Percentiles rank a stretch among this genome's conserved stretches.
phyloP scores from a whole-genome alignment of 1,140 invertebrate species.

The Neuroterus valhalla region DNA sequence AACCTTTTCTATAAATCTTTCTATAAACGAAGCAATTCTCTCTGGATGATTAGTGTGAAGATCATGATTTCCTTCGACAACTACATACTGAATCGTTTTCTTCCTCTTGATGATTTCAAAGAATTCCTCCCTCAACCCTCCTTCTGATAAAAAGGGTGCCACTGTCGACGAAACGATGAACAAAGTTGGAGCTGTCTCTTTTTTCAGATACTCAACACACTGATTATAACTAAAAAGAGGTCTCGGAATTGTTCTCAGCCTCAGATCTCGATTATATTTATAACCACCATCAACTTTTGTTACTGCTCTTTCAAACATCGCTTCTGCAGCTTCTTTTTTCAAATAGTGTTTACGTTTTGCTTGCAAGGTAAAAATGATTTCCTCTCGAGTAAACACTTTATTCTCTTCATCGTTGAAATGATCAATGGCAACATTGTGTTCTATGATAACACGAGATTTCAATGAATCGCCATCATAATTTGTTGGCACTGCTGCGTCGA shows the following conservation, averaged over 20 bases:
- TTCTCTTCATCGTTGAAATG: slow-evolving; percentile 53
- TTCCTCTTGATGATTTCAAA: slow-evolving; percentile 43
- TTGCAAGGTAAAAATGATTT: slow-evolving; percentile 72
- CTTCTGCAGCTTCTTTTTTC: slow-evolving; percentile 70
- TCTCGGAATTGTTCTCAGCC: slow-evolving; percentile 53
- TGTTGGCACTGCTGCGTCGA: slow-evolving; percentile 74
- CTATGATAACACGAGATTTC: slow-evolving; percentile 50
- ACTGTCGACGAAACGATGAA: slow-evolving; percentile 55
- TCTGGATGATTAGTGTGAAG: slow-evolving; percentile 79
- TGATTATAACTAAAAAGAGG: slow-evolving; percentile 46
- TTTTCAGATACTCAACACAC: slow-evolving; percentile 36
- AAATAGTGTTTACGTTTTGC: slow-evolving; percentile 61
- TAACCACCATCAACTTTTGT: slow-evolving; percentile 60
- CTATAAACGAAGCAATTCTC: slow-evolving; percentile 70
- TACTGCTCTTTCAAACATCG: slow-evolving; percentile 73
- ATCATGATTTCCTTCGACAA: slow-evolving; percentile 79
- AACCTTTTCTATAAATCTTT: slow-evolving; percentile 64
- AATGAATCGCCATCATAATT: slow-evolving; percentile 57
- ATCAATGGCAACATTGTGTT: slow-evolving; percentile 58
- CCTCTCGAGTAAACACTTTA: slow-evolving; percentile 73
- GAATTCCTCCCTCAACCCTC: slow-evolving; percentile 41
- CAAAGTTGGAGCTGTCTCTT: slow-evolving; percentile 56
- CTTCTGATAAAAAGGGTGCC: slow-evolving; percentile 65
- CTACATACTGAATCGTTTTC: slow-evolving; percentile 43
- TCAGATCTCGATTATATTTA: slow-evolving; percentile 64